A percentile compares a stretch with the other conserved stretches of the same genome.
These are phyloP conservation scores for Pararge aegeria DNA, from an alignment of 1,140 invertebrate species.

Conservation along the genomic window DNA sequence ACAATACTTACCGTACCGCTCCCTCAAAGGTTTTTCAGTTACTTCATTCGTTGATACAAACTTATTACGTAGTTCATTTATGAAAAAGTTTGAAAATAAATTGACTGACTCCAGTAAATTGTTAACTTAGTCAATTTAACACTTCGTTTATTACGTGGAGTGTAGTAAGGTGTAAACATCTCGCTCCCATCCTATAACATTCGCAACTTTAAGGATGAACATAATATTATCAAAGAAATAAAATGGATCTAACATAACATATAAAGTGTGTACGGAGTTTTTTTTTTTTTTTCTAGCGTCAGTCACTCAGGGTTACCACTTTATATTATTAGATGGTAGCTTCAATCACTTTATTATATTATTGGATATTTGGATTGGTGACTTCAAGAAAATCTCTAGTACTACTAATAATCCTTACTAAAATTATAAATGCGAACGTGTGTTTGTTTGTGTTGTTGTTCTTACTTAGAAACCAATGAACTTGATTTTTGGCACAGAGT, in stretches of 20 bases:
- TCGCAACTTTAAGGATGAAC: neutral
- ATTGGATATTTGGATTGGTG: too few species aligned
- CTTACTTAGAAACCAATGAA: too few species aligned
- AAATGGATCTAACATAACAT: slow-evolving; percentile 10
- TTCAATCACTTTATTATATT: too few species aligned
- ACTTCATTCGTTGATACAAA: neutral
- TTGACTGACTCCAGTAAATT: neutral
- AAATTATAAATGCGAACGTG: too few species aligned
- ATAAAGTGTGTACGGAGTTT: slow-evolving; percentile 4
- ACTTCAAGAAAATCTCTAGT: too few species aligned
- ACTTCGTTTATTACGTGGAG: neutral
- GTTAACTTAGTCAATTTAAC: neutral
- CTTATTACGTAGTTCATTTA: neutral
- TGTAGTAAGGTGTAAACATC: neutral
- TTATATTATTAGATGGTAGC: too few species aligned
- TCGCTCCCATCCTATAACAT: neutral
- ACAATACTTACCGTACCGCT: too few species aligned
- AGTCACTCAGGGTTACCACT: slow-evolving; percentile 7
- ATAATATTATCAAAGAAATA: neutral
- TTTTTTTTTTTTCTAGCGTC: neutral
- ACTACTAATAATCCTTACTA: too few species aligned
- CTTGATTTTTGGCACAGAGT: too few species aligned
- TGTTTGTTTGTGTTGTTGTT: too few species aligned
- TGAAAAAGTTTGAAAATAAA: neutral
- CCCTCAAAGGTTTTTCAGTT: too few species aligned